These are phyloP conservation scores for Sinohyriopsis cumingii DNA, from an alignment of 2,888 invertebrate genomes.

Conservation along the genomic window DNA sequence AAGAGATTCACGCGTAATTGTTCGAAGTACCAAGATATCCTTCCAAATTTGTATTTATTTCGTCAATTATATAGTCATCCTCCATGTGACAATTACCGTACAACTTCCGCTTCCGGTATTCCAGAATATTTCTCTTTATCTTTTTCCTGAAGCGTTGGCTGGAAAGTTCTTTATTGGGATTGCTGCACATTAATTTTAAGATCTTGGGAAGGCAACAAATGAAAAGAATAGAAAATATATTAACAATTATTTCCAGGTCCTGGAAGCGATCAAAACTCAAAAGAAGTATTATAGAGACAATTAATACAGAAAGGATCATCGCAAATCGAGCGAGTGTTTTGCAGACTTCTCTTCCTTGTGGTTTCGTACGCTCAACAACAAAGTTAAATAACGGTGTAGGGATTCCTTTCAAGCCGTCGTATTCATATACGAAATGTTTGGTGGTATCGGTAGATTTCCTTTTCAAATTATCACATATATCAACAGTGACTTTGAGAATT, in stretches of 20 bases:
- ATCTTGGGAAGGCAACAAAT: no score
- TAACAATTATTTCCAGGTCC: not conserved
- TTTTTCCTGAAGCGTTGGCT: no score
- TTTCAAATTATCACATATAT: not conserved
- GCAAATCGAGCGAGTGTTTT: not conserved
- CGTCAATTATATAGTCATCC: no score
- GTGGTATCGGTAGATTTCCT: not conserved
- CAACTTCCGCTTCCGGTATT: no score
- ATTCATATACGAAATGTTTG: not conserved
- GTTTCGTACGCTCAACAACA: not conserved
- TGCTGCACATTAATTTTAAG: no score
- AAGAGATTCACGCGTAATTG: no score
- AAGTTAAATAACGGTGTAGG: not conserved
- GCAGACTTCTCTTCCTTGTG: not conserved
- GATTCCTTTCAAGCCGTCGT: not conserved
- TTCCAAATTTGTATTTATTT: no score
- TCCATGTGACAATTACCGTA: no score
- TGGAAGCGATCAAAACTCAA: slow-evolving; percentile 3
- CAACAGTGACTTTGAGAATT: not conserved
- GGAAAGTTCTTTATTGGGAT: no score
- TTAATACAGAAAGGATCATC: not conserved
- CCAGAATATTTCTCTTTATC: no score
- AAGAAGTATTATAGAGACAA: not conserved
- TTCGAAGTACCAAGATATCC: no score
- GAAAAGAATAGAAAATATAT: no score